Base-by-base conservation (phyloP, 2,888 invertebrate genomes). In the Xestia sexstrigata region DNA sequence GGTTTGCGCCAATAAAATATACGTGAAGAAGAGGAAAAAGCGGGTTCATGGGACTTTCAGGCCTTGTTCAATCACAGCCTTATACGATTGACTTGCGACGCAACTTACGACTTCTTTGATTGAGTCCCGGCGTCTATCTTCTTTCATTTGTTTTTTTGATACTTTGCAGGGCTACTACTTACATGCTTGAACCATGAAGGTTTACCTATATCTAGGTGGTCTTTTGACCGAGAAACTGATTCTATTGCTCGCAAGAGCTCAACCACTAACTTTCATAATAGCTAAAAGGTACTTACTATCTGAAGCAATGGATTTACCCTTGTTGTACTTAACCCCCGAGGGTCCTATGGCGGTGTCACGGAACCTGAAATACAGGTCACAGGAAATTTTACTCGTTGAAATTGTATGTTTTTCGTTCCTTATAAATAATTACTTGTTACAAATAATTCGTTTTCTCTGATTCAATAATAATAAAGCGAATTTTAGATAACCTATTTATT, bases 21-120 rank as follows among this genome's bases (percentile, higher is more conserved):
- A 30, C 17, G 17, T 15, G 58, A 60, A 60, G 17, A 20, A 30
- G 3, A 15, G 87, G 88, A 39, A 88, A 86, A 60, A 60, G 9
- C 17, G 17, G 15, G 17, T 3, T 30, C 26, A 15, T 8, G 58
- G 7, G 7, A 17, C 7, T 58, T 26, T 26, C 15, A 58, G 26
- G 8, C 58, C 0, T 26, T 15, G 7, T 58, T 58, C 17, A 35
- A 35, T 87, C 80, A 35, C 30, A 17, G 30, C 30, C 30, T 17
- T 9, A 17, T 1, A 8, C 1, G 30, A n/a, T 30, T 17, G 8
- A 17, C 60, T 30, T 15, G 30, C 17, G n/a, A 55, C 13, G 23
- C 9, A 7, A 52, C 9, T 23, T 23, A 5, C 9, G 15, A 26
- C 6, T 17, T 60, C 8, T 60, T 60, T 30, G 17, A 8, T 15